Percentiles rank a stretch among this genome's conserved stretches.
These are phyloP conservation scores for Apamea epomidion DNA, from an alignment of 2,888 invertebrate species.

Conservation along the genomic window DNA sequence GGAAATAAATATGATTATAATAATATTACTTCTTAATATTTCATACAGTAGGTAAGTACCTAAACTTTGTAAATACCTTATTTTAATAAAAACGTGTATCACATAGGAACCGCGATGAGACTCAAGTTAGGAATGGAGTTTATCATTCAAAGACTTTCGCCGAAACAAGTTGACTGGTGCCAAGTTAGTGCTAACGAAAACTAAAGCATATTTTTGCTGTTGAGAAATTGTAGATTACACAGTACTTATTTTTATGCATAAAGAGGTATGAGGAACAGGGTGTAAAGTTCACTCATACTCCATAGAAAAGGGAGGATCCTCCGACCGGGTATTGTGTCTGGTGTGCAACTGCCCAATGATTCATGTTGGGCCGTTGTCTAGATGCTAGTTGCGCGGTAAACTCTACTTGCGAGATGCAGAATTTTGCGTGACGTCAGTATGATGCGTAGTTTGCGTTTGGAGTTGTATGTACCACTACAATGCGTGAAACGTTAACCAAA, in stretches of 20 bases:
- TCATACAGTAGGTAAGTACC: background rate
- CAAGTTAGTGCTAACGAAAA: background rate
- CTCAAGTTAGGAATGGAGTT: background rate
- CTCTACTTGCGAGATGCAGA: too few species aligned
- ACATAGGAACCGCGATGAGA: background rate
- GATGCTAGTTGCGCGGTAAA: too few species aligned
- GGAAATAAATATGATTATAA: background rate
- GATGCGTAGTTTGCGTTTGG: too few species aligned
- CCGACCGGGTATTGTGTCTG: too few species aligned
- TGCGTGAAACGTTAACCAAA: too few species aligned
- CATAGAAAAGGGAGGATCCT: too few species aligned
- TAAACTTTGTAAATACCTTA: background rate
- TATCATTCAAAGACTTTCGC: slow-evolving; percentile 7
- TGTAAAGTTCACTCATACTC: too few species aligned
- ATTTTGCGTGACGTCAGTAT: too few species aligned
- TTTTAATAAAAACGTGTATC: background rate
- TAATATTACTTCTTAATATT: background rate
- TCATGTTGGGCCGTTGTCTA: too few species aligned
- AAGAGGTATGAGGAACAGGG: too few species aligned
- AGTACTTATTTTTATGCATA: background rate
- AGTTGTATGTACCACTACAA: too few species aligned
- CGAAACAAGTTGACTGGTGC: background rate
- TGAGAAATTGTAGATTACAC: background rate
- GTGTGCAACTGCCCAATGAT: too few species aligned
- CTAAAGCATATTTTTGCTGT: background rate